Conservation (phyloP, 2,797 vertebrate genomes). For the Anniella stebbinsi region DNA sequence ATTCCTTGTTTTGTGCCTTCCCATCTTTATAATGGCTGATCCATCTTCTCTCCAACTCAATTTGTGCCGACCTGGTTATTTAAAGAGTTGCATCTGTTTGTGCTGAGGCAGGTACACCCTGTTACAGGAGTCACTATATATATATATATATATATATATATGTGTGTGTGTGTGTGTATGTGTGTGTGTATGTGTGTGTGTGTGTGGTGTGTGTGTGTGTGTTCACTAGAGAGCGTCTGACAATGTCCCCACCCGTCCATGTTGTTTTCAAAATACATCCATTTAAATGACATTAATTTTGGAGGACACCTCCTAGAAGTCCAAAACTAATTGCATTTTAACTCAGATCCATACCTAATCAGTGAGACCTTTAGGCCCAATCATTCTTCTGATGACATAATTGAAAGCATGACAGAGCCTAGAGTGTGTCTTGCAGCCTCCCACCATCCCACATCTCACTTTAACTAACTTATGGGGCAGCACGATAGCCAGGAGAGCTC, state of each 20-base stretch:
- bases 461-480: background rate
- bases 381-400: constrained; percentile 1
- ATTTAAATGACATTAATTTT: constrained; percentile 30
- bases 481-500: background rate
- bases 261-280: background rate
- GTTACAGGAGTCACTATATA: background rate
- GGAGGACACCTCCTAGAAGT: constrained; percentile 3
- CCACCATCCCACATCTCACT: too few relatives aligned
- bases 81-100: constrained; percentile 17
- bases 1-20: background rate
- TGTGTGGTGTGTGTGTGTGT: background rate
- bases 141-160: background rate
- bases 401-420: background rate
- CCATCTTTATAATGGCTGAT: constrained; percentile 18
- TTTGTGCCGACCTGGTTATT: constrained; percentile 21
- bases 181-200: background rate
- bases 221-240: background rate
- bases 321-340: constrained; percentile 39
- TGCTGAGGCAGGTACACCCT: background rate
- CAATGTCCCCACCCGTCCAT: background rate
- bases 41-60: constrained; percentile 8
- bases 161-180: background rate
- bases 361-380: background rate
- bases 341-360: constrained; percentile 42
- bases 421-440: background rate